A percentile compares a stretch with the other conserved stretches of the same genome.
Conservation (phyloP, 2,888 invertebrate genomes). For the Rhopalosiphum nymphaeae region DNA sequence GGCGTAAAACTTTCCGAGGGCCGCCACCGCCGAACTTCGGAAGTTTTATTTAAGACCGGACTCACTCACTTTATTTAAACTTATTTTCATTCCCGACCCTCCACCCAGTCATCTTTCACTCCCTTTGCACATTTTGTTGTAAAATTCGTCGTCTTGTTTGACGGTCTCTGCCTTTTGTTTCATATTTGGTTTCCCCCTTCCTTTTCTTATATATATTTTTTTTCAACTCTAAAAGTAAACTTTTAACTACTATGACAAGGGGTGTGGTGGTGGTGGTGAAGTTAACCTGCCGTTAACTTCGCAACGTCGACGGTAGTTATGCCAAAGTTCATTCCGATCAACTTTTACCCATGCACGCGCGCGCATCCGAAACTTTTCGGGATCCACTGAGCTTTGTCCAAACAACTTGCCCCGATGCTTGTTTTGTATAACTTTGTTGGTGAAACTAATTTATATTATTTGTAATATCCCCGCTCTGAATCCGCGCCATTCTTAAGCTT, state of each 20-base stretch:
- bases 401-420: conserved; percentile 61
- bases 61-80: conserved; percentile 64
- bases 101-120: conserved; percentile 5
- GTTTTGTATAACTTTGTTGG: conserved; percentile 65
- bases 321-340: conserved; percentile 67
- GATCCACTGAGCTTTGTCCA: conserved; percentile 63
- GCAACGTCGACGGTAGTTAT: conserved; percentile 57
- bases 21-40: conserved; percentile 55
- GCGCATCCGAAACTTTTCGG: conserved; percentile 55
- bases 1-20: conserved; percentile 63
- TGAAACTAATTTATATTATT: conserved; percentile 65
- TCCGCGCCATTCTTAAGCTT: conserved; percentile 62
- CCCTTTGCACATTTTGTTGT: conserved; percentile 55
- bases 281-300: conserved; percentile 64
- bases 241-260: conserved; percentile 42
- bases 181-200: conserved; percentile 54
- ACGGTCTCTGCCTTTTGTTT: conserved; percentile 61
- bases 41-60: conserved; percentile 65
- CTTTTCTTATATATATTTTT: conserved; percentile 41
- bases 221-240: conserved; percentile 57
- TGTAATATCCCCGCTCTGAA: conserved; percentile 60
- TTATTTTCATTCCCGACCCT: conserved; percentile 50
- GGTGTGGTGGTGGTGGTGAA: conserved; percentile 12
- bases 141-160: conserved; percentile 54
- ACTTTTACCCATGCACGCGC: conserved; percentile 64